Evolutionary conservation across 2,888 invertebrate species (phyloP).

Genomic region (Mactromeris polynyma): DNA sequence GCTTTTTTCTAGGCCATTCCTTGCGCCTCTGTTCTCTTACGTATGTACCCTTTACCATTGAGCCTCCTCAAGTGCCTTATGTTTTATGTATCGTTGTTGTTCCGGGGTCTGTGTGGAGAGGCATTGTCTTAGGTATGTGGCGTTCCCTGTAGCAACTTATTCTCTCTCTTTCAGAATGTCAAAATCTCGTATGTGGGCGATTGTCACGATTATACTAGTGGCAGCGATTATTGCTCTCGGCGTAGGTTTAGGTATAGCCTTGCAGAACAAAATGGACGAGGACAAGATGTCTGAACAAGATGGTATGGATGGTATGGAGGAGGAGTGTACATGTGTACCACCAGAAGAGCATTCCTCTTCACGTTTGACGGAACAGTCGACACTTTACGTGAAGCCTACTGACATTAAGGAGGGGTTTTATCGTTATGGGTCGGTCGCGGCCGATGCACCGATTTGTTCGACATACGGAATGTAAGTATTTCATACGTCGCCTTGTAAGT

Average conservation of each 20-base stretch:
- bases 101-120: too few species aligned
- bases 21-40: too few species aligned
- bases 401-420: constrained; percentile 80
- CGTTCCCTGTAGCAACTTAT: too few species aligned
- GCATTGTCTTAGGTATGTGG: too few species aligned
- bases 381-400: constrained; percentile 48
- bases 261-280: constrained; percentile 24
- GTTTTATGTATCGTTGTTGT: too few species aligned
- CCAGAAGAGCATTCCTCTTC: constrained; percentile 37
- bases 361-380: constrained; percentile 48
- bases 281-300: neutral
- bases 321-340: constrained; percentile 26
- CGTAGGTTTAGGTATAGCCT: constrained; percentile 47
- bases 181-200: constrained; percentile 18
- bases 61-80: too few species aligned
- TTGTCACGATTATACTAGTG: constrained; percentile 44
- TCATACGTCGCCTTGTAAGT: neutral
- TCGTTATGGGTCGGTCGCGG: constrained; percentile 85
- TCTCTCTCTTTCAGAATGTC: constrained; percentile 40
- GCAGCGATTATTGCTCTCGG: constrained; percentile 47
- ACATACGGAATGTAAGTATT: constrained; percentile 83
- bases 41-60: too few species aligned
- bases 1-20: too few species aligned
- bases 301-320: neutral
- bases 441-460: constrained; percentile 85